Evolutionary conservation across 2,113 vertebrate genomes (phyloP), one percentile per base, ranked within the genome.

Genomic region (Carassius auratus): DNA sequence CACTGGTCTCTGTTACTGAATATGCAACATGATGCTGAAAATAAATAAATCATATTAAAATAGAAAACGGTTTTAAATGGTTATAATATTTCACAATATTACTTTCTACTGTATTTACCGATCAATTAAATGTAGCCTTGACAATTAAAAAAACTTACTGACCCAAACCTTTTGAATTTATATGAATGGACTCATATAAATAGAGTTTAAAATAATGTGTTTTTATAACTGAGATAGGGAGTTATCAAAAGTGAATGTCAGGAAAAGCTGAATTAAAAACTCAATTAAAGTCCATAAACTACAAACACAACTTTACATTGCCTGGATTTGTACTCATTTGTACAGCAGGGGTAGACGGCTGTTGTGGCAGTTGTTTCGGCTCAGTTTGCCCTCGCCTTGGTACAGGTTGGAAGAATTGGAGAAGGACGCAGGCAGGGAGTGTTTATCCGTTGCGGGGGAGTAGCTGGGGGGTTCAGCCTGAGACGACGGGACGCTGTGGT

Each of bases 331-430:
- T 36, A 36, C 69, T 96, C 94, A 97, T 89, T 98, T 98, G 85
- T 98, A 97, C 66, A 98, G 96, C 85, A 98, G 94, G 19, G 97
- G 97, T 84, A 98, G 95, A 21, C 96, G 95, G 93, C 97, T 98
- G 88, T 96, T 97, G 83, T 98, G 96, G 92, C 97, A 98, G 93
- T 96, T 97, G 91, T 96, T 96, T 78, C 95, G 95, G 62, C 93
- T 95, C 86, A 98, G 95, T 88, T 97, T 97, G 91, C 96, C 96
- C 76, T 97, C 97, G 0, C 93, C 93, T 42, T 96, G 95, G 91
- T 97, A 96, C n/a, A 97, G 91, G 88, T 85, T 92, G 45, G 94
- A 91, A 15, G 94, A 95, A 87, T 95, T 95, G 81, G 95, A 93
- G 89, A 95, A 95, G 87, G 95, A 95, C 19, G 95, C 93, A 7